Percentiles rank a stretch among this genome's conserved stretches.
Conservation (phyloP, 2,888 invertebrate species). For the Calephelis perditalis region DNA sequence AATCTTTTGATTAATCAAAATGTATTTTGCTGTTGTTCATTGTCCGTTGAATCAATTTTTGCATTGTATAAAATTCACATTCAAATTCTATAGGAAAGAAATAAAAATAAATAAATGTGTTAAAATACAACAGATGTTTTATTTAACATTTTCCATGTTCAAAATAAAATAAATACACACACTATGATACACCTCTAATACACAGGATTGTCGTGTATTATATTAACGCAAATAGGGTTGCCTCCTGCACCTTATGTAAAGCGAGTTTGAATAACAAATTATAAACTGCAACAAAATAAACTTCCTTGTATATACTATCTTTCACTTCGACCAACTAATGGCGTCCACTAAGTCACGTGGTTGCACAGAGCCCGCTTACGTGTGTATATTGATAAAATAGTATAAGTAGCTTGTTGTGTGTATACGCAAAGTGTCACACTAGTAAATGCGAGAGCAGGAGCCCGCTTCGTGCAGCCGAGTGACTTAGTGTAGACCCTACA, state of each 20-base stretch:
- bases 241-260: constrained; percentile 52
- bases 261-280: constrained; percentile 56
- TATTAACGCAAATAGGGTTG: constrained; percentile 63
- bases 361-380: too few species aligned
- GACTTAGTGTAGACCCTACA: too few species aligned
- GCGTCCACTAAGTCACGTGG: too few species aligned
- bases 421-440: too few species aligned
- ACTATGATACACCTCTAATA: constrained; percentile 52
- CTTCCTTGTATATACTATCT: constrained; percentile 43
- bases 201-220: constrained; percentile 13
- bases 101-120: constrained; percentile 6
- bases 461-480: too few species aligned
- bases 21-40: too few species aligned
- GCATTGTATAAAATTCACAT: too few species aligned
- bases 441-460: too few species aligned
- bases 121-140: constrained; percentile 12
- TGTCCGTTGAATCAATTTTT: too few species aligned
- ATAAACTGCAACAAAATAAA: constrained; percentile 47
- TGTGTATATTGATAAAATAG: too few species aligned
- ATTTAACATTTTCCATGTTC: constrained; percentile 10
- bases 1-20: too few species aligned
- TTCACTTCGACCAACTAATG: not conserved
- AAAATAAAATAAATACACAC: constrained; percentile 22
- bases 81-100: not conserved
- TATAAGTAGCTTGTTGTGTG: too few species aligned